Conservation (phyloP, 1,140 invertebrate species). For the Meloidogyne floridensis region DNA sequence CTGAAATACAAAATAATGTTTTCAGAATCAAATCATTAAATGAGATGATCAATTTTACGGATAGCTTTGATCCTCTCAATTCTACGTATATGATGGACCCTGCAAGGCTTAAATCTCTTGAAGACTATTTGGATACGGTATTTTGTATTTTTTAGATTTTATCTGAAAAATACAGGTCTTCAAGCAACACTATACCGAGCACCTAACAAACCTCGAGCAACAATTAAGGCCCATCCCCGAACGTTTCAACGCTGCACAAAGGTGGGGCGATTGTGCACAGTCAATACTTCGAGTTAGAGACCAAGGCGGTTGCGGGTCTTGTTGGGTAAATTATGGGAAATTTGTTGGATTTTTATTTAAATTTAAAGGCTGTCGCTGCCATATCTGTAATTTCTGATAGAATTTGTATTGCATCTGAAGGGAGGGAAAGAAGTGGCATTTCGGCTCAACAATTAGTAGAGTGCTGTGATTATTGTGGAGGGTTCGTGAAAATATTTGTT, state of each 20-base stretch:
- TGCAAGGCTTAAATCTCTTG: slow-evolving; percentile 13
- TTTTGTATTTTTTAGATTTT: neutral
- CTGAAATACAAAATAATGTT: neutral
- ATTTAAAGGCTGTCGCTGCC: slow-evolving; percentile 18
- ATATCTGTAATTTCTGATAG: slow-evolving; percentile 31
- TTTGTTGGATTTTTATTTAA: neutral
- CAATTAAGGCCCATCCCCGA: slow-evolving; percentile 15
- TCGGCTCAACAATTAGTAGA: slow-evolving; percentile 31
- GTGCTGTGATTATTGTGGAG: slow-evolving; percentile 32
- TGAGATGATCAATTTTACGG: slow-evolving; percentile 26
- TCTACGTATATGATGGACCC: slow-evolving; percentile 28
- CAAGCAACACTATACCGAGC: neutral
- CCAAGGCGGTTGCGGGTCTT: slow-evolving; percentile 38
- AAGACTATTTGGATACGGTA: slow-evolving; percentile 20
- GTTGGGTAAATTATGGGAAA: slow-evolving; percentile 19
- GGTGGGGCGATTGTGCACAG: slow-evolving; percentile 31
- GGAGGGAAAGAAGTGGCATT: neutral
- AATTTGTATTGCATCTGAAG: slow-evolving; percentile 33
- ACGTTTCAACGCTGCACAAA: slow-evolving; percentile 30
- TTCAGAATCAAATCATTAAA: slow-evolving; percentile 20
- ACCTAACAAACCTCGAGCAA: neutral
- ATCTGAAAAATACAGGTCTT: neutral
- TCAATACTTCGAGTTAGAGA: slow-evolving; percentile 29
- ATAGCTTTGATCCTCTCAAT: slow-evolving; percentile 26
- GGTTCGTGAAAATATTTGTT: neutral